phyloP scores from a whole-genome alignment of 2,113 vertebrate genomes.

The Meleagris gallopavo region DNA sequence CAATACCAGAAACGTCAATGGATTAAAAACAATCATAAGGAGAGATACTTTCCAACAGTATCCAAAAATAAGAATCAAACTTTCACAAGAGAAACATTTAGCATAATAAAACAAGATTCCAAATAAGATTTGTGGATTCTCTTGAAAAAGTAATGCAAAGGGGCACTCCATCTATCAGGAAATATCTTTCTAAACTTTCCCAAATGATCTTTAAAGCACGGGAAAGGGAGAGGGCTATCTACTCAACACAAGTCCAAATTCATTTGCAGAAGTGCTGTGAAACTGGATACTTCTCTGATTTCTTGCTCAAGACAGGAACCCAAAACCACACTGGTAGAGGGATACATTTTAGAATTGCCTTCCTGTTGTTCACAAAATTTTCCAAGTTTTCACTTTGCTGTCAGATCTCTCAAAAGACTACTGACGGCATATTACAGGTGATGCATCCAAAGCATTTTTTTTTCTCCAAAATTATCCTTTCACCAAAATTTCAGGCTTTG shows the following conservation, averaged over 20 bases:
- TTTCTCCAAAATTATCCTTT: constrained; percentile 33
- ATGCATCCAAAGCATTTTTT: neutral
- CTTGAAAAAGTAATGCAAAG: neutral
- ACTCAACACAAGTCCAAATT: neutral
- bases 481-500: neutral
- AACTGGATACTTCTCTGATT: neutral
- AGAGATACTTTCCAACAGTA: neutral
- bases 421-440: constrained; percentile 41
- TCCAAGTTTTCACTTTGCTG: constrained; percentile 5
- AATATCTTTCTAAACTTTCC: neutral
- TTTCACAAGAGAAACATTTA: neutral
- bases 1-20: neutral
- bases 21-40: neutral
- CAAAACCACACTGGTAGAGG: neutral
- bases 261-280: neutral
- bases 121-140: neutral
- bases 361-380: neutral
- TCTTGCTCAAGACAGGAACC: neutral
- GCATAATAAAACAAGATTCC: rapidly evolving
- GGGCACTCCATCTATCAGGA: neutral
- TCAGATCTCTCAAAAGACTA: constrained; percentile 27
- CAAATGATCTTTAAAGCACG: neutral
- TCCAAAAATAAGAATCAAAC: neutral
- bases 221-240: neutral
- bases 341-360: neutral